A percentile compares a stretch with the other conserved stretches of the same genome.
Conservation (phyloP, 2,888 invertebrate genomes). For the Nephrotoma flavescens region DNA sequence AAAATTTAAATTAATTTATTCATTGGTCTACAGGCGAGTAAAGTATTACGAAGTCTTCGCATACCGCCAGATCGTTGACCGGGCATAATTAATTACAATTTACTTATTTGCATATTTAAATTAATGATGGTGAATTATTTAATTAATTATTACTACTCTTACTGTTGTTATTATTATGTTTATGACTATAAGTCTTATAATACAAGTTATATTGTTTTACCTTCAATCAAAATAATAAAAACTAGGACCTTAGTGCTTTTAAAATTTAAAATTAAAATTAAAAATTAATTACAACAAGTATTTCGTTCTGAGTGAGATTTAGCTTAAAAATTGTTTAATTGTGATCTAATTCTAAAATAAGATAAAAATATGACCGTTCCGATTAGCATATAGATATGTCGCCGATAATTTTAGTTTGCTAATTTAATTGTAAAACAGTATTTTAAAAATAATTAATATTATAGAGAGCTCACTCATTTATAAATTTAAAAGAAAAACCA, state of each 20-base stretch:
- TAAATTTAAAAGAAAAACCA: not conserved
- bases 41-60: conserved; percentile 56
- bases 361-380: not conserved
- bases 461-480: not conserved
- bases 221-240: not conserved
- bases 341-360: not conserved
- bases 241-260: not conserved
- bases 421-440: not conserved
- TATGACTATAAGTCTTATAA: not conserved
- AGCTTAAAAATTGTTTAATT: not conserved
- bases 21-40: conserved; percentile 50
- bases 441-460: not conserved
- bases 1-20: conserved; percentile 8
- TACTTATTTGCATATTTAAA: not conserved
- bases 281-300: not conserved
- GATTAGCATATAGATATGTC: not conserved
- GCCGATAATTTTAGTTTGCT: not conserved
- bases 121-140: not conserved
- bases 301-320: not conserved
- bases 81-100: conserved; percentile 4
- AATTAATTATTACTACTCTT: not conserved
- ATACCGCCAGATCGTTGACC: conserved; percentile 60
- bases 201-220: not conserved
- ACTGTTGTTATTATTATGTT: not conserved
- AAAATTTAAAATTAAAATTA: not conserved